Evolutionary conservation across 2,113 vertebrate genomes (phyloP).

Genomic region (Engraulis encrasicolus): DNA sequence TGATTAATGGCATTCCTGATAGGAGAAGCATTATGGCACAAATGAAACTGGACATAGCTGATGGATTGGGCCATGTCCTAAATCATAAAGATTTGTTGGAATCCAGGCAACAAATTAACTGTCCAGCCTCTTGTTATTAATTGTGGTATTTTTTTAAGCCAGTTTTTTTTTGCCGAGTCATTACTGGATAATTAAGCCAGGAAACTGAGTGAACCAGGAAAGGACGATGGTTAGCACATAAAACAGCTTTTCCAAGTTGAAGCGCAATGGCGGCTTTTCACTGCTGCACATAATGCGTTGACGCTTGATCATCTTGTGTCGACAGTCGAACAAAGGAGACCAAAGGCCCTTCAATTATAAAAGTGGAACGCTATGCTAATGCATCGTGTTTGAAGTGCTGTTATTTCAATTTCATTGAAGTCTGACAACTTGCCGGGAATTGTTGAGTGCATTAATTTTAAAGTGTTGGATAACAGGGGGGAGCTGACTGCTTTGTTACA

Average conservation of each 20-base stretch:
- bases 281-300: not conserved
- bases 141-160: not conserved
- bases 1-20: constrained; percentile 29
- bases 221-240: not conserved
- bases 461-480: not conserved
- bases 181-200: not conserved
- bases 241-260: not conserved
- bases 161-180: not conserved
- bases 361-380: not conserved
- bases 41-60: constrained; percentile 34
- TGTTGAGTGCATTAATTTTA: not conserved
- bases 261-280: not conserved
- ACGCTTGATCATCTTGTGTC: not conserved
- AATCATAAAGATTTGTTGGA: constrained; percentile 17
- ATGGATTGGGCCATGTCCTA: constrained; percentile 8
- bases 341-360: constrained; percentile 3
- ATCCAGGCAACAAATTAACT: not conserved
- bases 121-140: not conserved
- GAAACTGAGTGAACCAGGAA: not conserved
- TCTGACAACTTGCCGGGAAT: constrained; percentile 1
- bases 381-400: not conserved
- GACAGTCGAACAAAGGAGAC: not conserved
- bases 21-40: constrained; percentile 17
- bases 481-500: not conserved
- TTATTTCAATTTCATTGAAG: not conserved